Evolutionary conservation across 2,797 vertebrate genomes (phyloP), one percentile per base, ranked within the genome.

Genomic region (Geotrypetes seraphini): DNA sequence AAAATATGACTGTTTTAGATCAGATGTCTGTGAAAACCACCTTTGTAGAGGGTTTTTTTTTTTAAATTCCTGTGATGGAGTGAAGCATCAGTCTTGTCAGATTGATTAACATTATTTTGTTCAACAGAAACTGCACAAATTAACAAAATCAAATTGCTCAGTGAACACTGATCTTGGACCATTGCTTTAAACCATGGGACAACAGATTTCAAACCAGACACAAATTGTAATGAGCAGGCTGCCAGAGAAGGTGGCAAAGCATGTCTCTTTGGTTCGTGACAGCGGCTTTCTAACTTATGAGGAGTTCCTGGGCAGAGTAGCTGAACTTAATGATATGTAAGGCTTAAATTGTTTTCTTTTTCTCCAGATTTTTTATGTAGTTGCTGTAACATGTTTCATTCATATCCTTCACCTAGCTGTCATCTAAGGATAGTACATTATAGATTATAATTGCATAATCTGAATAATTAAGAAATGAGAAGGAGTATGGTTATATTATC

Each of bases 311-410:
- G 95, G 81, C 11, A 76, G 93, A 69, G 84, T 99, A 42, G 84
- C 91, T 18, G 94, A 97, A 62, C 90, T 99, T 12, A 99, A 96
- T 44, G 95, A 99, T 11, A 80, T 92, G 95, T 99, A 88, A 92
- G 95, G 3, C 20, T 60, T 59, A 12, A 4, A 41, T 4, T 16
- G 52, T 28, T 39, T 45, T 23, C 25, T 46, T 47, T 48, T 28
- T 24, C 49, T 16, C n/a, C 33, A 22, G n/a, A n/a, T n/a, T n/a
- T n/a, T n/a, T n/a, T n/a, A n/a, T n/a, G n/a, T n/a, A n/a, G n/a
- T n/a, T n/a, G n/a, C n/a, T n/a, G n/a, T n/a, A n/a, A n/a, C n/a
- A n/a, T n/a, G n/a, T n/a, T n/a, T n/a, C n/a, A n/a, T n/a, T n/a
- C n/a, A n/a, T n/a, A n/a, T n/a, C n/a, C n/a, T n/a, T n/a, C n/a